phyloP scores from a whole-genome alignment of 2,113 vertebrate genomes.

The Nansenia antarctica region DNA sequence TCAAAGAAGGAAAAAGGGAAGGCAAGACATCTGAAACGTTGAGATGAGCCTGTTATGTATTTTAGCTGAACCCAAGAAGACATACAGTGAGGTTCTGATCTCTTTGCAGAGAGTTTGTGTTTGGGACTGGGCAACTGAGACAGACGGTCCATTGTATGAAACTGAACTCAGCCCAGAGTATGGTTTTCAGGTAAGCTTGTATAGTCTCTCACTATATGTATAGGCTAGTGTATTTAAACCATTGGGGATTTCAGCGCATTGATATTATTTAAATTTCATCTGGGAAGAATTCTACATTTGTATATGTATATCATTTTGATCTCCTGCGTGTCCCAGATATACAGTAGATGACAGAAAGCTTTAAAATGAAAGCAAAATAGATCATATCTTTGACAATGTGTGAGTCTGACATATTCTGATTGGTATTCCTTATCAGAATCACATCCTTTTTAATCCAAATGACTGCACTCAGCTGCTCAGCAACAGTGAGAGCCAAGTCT shows the following conservation, averaged over 20 bases:
- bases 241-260: too few relatives aligned
- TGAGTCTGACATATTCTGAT: neutral
- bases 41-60: too few relatives aligned
- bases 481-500: slow-evolving; percentile 79
- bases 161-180: slow-evolving; percentile 71
- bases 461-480: slow-evolving; percentile 83
- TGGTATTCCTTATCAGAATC: slow-evolving; percentile 61
- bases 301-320: too few relatives aligned
- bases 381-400: too few relatives aligned
- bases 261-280: too few relatives aligned
- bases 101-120: slow-evolving; percentile 79
- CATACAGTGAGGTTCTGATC: neutral
- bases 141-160: slow-evolving; percentile 69
- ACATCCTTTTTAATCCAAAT: slow-evolving; percentile 80
- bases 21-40: too few relatives aligned
- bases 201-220: neutral
- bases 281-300: neutral
- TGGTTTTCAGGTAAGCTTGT: slow-evolving; percentile 80
- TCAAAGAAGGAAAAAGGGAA: too few relatives aligned
- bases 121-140: slow-evolving; percentile 87
- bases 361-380: too few relatives aligned
- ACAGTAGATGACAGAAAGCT: too few relatives aligned
- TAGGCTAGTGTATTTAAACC: neutral
- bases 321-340: too few relatives aligned
- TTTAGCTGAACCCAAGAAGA: neutral